Conservation (phyloP, 2,888 invertebrate species). For the Carcina quercana region DNA sequence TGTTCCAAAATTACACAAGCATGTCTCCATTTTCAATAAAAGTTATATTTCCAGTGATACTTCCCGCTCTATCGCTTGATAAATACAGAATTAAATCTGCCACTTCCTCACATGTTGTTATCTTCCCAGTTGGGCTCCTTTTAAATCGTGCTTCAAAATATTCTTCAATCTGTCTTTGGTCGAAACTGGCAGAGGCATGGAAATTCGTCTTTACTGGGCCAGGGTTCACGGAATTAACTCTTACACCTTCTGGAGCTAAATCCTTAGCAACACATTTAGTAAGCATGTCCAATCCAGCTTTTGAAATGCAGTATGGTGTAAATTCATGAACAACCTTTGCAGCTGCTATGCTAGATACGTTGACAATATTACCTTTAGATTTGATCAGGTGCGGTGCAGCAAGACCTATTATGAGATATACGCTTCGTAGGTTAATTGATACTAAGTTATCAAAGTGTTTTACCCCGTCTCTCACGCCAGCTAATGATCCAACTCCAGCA, state of each 20-base stretch:
- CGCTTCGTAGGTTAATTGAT: slow-evolving; percentile 17
- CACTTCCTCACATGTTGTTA: slow-evolving; percentile 12
- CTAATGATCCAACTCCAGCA: slow-evolving; percentile 15
- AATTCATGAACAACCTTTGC: background rate
- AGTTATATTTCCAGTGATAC: slow-evolving; percentile 8
- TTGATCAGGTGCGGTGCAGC: slow-evolving; percentile 15
- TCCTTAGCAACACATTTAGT: slow-evolving; percentile 80
- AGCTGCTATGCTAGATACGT: slow-evolving; percentile 17
- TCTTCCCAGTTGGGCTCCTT: slow-evolving; percentile 6
- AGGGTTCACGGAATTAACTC: slow-evolving; percentile 81
- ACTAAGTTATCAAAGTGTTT: slow-evolving; percentile 16
- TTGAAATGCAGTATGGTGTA: slow-evolving; percentile 76
- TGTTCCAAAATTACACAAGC: no score
- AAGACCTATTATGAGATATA: slow-evolving; percentile 13
- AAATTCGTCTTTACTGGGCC: slow-evolving; percentile 72
- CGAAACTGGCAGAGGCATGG: slow-evolving; percentile 1
- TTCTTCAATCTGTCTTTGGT: slow-evolving; percentile 1
- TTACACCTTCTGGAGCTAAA: slow-evolving; percentile 64
- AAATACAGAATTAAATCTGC: slow-evolving; percentile 14
- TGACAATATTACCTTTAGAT: slow-evolving; percentile 21
- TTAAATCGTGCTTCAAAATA: slow-evolving; percentile 2
- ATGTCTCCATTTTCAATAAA: background rate
- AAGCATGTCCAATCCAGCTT: slow-evolving; percentile 83
- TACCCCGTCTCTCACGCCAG: slow-evolving; percentile 11
- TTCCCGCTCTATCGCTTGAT: slow-evolving; percentile 14